Conservation (phyloP, 2,888 invertebrate genomes). For the Morinoia aosen region DNA sequence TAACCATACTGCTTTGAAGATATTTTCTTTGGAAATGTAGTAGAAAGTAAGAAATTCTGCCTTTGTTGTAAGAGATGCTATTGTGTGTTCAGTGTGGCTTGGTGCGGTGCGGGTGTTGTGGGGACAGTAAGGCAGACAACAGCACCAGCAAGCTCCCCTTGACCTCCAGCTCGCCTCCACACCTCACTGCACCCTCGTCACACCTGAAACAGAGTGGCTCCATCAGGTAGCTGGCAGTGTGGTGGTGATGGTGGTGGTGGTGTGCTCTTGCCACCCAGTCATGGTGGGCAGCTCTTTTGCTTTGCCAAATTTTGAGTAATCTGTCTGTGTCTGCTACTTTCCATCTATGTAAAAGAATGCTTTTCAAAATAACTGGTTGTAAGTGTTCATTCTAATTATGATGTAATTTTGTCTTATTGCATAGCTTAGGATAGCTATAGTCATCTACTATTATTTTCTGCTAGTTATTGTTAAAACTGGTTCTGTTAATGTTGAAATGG, state of each 20-base stretch:
- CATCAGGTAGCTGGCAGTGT: constrained; percentile 4
- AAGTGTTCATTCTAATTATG: neutral
- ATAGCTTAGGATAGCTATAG: neutral
- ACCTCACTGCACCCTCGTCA: constrained; percentile 24
- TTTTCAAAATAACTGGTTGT: neutral
- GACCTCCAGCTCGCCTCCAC: constrained; percentile 36
- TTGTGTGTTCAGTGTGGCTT: constrained; percentile 36
- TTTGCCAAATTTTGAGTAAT: too few relatives aligned
- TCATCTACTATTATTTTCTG: neutral
- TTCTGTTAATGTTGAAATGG: neutral
- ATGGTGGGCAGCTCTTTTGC: neutral
- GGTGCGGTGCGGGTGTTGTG: constrained; percentile 51
- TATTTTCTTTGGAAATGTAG: neutral
- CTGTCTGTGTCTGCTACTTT: neutral
- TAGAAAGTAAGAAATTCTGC: neutral
- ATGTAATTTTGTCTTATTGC: neutral
- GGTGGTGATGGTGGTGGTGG: neutral
- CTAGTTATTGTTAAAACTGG: neutral
- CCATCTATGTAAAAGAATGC: neutral
- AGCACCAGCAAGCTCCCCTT: constrained; percentile 47
- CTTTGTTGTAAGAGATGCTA: neutral
- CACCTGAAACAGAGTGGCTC: constrained; percentile 14
- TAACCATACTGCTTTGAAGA: neutral
- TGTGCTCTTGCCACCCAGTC: neutral
- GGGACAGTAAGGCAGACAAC: constrained; percentile 41